Conservation (phyloP, 2,797 vertebrate genomes). For the Carduelis carduelis region DNA sequence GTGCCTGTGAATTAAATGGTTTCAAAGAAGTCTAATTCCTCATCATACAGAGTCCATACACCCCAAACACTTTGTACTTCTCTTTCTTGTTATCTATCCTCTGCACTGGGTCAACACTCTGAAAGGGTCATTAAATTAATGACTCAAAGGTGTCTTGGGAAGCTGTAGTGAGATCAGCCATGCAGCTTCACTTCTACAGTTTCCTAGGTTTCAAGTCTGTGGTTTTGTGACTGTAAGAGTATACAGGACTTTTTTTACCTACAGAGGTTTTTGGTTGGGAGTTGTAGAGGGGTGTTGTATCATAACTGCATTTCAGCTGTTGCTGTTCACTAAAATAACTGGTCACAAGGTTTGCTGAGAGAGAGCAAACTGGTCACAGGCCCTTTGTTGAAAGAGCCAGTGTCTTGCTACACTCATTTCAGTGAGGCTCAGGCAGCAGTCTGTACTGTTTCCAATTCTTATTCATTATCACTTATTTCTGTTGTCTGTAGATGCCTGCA, state of each 20-base stretch:
- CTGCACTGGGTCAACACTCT: neutral
- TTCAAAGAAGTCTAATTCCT: neutral
- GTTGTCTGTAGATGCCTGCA: neutral
- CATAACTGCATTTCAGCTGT: neutral
- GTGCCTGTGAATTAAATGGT: neutral
- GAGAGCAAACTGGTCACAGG: neutral
- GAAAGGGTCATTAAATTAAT: neutral
- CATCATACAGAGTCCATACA: neutral
- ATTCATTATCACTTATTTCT: neutral
- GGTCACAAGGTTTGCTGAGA: neutral
- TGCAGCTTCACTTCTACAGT: neutral
- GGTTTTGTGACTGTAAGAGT: neutral
- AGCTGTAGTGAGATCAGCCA: neutral
- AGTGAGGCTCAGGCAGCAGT: neutral
- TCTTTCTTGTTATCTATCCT: neutral
- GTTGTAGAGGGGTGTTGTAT: neutral
- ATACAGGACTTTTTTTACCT: neutral
- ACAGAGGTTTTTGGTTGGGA: neutral
- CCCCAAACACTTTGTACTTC: neutral
- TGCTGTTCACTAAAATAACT: neutral
- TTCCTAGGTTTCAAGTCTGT: neutral
- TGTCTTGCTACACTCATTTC: neutral
- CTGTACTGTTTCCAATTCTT: neutral
- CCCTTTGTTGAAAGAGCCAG: neutral
- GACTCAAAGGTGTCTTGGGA: neutral